Base-by-base conservation (phyloP, 1,140 invertebrate genomes). In the Archivesica marissinica region DNA sequence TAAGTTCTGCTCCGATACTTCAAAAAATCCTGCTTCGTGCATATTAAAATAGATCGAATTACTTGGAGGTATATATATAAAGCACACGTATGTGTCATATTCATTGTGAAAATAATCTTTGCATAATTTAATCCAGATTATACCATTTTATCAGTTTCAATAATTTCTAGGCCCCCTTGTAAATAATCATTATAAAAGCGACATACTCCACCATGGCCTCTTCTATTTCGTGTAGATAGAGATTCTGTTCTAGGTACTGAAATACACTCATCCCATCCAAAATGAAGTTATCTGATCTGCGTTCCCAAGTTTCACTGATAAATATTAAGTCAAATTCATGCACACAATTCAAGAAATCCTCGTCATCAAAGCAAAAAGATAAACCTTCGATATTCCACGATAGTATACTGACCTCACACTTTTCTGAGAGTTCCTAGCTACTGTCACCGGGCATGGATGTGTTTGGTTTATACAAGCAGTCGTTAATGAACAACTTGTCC, bases 311-410 rank as follows among this genome's bases (percentile, higher is more conserved):
- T 47, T 47, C 44, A 20, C 44, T 20, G 44, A 68, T 11, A 23
- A 68, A 68, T 9, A 68, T 7, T 15, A 39, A 33, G 9, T 38
- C 64, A 38, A 30, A 38, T 33, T 39, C 30, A 28, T 33, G 7
- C 25, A 68, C 64, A 11, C 30, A 68, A 33, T 33, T 68, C 30
- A 68, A 4, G 25, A 68, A 68, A 9, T 68, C 64, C 38, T 68
- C 64, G 23, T 68, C 64, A 38, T 68, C 35, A 38, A 68, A 13
- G 35, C 64, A 68, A 11, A 35, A 68, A 11, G 7, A 11, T 13
- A 68, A 38, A 13, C 64, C 64, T 13, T 15, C 64, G 17, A 68
- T 13, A 68, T 68, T 68, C 64, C 35, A 68, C 15, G 64, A 68
- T 7, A 68, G 23, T 6, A 68, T 38, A 68, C 13, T 11, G 28